These are phyloP conservation scores for Steinernema khuongi DNA, from an alignment of 1,140 invertebrate species.

Conservation along the genomic window DNA sequence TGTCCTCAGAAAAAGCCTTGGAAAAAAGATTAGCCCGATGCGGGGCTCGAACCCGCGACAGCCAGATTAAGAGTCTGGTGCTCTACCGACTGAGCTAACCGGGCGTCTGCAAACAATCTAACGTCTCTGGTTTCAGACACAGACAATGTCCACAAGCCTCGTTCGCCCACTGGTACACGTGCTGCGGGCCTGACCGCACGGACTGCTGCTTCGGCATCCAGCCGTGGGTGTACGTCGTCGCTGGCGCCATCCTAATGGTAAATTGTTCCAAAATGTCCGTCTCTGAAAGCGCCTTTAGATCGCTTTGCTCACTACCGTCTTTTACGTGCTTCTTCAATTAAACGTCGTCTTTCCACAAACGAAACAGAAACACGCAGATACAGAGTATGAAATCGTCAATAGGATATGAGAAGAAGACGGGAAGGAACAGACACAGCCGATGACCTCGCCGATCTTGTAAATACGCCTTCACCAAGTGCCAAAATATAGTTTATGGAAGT, in stretches of 20 bases:
- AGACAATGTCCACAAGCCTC: slow-evolving; percentile 6
- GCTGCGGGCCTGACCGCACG: neutral
- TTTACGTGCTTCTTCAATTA: neutral
- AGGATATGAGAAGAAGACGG: neutral
- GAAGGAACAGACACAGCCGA: neutral
- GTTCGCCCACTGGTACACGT: slow-evolving; percentile 12
- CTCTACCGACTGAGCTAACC: slow-evolving; percentile 32
- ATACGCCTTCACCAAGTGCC: slow-evolving; percentile 12
- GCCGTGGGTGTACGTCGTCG: slow-evolving; percentile 2
- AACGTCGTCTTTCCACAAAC: slow-evolving; percentile 2
- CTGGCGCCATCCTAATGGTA: neutral
- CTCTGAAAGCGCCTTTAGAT: neutral
- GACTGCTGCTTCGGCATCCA: slow-evolving; percentile 9
- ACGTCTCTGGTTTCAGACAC: slow-evolving; percentile 13
- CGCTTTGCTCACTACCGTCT: neutral
- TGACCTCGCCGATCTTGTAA: neutral
- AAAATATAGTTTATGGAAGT: neutral
- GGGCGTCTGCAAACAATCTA: no score
- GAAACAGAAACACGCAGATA: neutral
- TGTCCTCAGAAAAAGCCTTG: no score
- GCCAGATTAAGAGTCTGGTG: slow-evolving; percentile 57
- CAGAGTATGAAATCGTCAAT: slow-evolving; percentile 5
- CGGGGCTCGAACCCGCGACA: slow-evolving; percentile 56
- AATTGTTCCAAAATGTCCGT: neutral
- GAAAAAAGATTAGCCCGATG: slow-evolving; percentile 41